A percentile compares a stretch with the other conserved stretches of the same genome.
These are phyloP conservation scores for Melanophora roralis DNA, from an alignment of 2,888 invertebrate genomes.

Conservation along the genomic window DNA sequence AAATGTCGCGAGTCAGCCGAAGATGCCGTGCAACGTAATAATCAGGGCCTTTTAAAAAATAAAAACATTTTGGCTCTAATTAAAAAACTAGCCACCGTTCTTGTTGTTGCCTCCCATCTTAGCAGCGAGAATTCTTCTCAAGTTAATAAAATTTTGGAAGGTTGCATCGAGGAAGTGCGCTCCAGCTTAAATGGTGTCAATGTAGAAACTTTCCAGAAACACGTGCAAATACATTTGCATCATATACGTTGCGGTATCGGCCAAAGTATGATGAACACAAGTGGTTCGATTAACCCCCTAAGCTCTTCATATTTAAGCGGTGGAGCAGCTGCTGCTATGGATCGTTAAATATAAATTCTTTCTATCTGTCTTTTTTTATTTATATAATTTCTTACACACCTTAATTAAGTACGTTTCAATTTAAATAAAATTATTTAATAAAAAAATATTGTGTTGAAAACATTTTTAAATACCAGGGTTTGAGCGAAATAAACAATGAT, in stretches of 20 bases:
- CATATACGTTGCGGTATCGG: conserved; percentile 73
- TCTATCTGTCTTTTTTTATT: not conserved
- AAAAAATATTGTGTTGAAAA: not conserved
- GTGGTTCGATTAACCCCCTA: conserved; percentile 9
- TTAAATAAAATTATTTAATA: not conserved
- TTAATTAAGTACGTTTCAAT: conserved; percentile 34
- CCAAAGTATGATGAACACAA: conserved; percentile 66
- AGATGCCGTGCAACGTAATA: conserved; percentile 86
- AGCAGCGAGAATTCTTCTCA: conserved; percentile 82
- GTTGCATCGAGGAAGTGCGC: conserved; percentile 93
- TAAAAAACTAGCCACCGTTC: conserved; percentile 91
- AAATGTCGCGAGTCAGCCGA: conserved; percentile 91
- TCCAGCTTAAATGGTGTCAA: conserved; percentile 84
- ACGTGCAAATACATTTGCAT: conserved; percentile 91
- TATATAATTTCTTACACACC: not conserved
- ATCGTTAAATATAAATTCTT: conserved; percentile 43
- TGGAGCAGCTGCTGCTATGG: conserved; percentile 18
- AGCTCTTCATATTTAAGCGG: conserved; percentile 2
- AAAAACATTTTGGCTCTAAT: conserved; percentile 86
- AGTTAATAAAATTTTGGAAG: conserved; percentile 94
- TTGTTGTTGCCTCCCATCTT: conserved; percentile 79
- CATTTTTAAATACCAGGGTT: too few relatives aligned
- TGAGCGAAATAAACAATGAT: too few relatives aligned
- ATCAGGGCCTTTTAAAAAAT: conserved; percentile 80
- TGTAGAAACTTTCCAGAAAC: conserved; percentile 88